Conservation (phyloP, 2,113 vertebrate species). For the Myrmophylax atrothorax region DNA sequence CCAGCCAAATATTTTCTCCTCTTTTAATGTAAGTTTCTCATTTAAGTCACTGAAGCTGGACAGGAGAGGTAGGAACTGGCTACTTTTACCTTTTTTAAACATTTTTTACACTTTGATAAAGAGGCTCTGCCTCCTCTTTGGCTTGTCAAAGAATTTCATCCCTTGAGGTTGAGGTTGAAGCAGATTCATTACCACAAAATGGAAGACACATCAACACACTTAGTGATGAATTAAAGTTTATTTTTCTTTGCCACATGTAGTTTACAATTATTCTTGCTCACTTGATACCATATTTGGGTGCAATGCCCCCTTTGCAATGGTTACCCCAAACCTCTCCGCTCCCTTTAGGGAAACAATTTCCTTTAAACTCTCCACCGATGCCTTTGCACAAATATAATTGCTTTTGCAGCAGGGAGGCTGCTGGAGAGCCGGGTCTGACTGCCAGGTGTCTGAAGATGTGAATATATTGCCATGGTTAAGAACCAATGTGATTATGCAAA, state of each 20-base stretch:
- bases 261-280: background rate
- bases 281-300: background rate
- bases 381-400: background rate
- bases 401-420: slow-evolving; percentile 14
- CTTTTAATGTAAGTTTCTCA: background rate
- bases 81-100: rapidly evolving
- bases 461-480: slow-evolving; percentile 41
- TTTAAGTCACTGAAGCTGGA: background rate
- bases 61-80: background rate
- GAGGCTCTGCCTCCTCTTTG: background rate
- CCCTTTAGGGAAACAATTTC: rapidly evolving
- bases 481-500: slow-evolving; percentile 55
- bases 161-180: background rate
- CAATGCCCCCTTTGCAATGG: background rate
- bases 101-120: rapidly evolving
- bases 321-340: rapidly evolving
- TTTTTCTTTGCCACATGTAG: background rate
- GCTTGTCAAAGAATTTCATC: background rate
- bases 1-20: background rate
- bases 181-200: background rate
- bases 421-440: slow-evolving; percentile 8
- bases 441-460: slow-evolving; percentile 38
- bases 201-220: background rate
- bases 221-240: background rate
- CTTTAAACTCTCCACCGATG: background rate